Base-by-base conservation (phyloP, 2,888 invertebrate genomes). In the Carterocephalus palaemon region DNA sequence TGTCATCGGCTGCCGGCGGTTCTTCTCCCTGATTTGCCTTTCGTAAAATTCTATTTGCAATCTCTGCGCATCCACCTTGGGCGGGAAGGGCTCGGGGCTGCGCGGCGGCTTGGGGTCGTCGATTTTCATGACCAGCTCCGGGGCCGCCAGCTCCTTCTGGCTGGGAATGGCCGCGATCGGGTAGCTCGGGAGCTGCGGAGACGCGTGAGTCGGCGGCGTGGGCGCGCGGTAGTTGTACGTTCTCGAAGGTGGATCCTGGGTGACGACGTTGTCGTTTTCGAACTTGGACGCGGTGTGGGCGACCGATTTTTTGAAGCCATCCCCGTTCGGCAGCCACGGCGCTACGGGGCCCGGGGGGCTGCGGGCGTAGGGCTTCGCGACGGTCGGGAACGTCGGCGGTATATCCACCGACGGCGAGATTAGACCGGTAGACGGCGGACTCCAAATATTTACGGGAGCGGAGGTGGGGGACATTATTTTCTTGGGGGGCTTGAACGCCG, bases 401-500 rank as follows among this genome's bases (percentile, higher is more conserved):
- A 61, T 56, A 9, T 76, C 76, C 12, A 59, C 40, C 10, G 74
- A 65, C 1, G 81, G 78, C 2, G 82, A 80, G 4, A 64, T 57
- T 1, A 64, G 59, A 17, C 64, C 66, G 19, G 73, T 56, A 8
- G 86, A 83, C 1, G 86, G 81, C 1, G 88, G 85, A 54, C 78
- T 80, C 86, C 86, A 86, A 15, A 86, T 62, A 54, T 73, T 74
- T 1, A 78, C 61, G 1, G 75, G 72, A 5, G 76, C 72, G 13
- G 59, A 58, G 4, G 67, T 72, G 2, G 86, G 85, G 4, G 78
- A 86, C 16, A 64, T 64, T 46, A 76, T 75, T 54, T 76, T 87
- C 46, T 84, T 78, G 47, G 84, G 87, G 1, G 92, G 93, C 53
- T 91, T 90, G 62, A 94, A 94, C 2, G 92, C 93, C 5, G 93